These are phyloP conservation scores for Scylla paramamosain DNA, from an alignment of 1,140 invertebrate genomes.

Conservation along the genomic window DNA sequence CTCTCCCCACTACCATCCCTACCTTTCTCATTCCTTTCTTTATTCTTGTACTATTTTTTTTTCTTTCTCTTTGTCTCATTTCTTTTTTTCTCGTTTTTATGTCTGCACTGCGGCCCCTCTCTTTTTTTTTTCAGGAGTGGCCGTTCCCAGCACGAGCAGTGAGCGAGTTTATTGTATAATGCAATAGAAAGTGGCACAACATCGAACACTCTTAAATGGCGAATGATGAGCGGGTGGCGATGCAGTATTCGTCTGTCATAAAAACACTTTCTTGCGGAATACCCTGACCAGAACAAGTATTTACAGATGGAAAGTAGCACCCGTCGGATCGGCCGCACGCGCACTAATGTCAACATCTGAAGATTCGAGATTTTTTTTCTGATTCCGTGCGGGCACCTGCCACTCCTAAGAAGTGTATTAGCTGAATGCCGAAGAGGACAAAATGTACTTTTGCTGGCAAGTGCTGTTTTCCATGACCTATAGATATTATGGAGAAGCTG, in stretches of 20 bases:
- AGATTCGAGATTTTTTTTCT: not conserved
- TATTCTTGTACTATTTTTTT: not conserved
- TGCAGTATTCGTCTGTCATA: not conserved
- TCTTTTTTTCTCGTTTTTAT: not conserved
- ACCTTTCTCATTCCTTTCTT: not conserved
- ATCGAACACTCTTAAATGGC: not conserved
- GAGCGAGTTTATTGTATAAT: not conserved
- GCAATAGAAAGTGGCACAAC: not conserved
- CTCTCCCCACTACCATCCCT: not conserved
- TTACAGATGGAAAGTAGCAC: conserved; percentile 10
- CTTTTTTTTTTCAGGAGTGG: not conserved
- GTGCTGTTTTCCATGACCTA: not conserved
- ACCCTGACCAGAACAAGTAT: conserved; percentile 2
- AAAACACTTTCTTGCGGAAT: not conserved
- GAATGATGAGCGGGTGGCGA: not conserved
- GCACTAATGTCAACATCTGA: not conserved
- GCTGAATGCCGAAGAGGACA: not conserved
- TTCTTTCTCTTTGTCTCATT: not conserved
- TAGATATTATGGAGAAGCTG: too few relatives aligned
- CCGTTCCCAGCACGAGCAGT: not conserved
- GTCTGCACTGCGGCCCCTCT: not conserved
- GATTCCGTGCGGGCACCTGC: not conserved
- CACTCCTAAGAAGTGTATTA: not conserved
- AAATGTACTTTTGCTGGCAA: not conserved
- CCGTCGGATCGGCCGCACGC: not conserved